A percentile compares a stretch with the other conserved stretches of the same genome.
These are phyloP conservation scores for Lissonota sp. DNA, from an alignment of 2,888 invertebrate genomes.

Conservation along the genomic window DNA sequence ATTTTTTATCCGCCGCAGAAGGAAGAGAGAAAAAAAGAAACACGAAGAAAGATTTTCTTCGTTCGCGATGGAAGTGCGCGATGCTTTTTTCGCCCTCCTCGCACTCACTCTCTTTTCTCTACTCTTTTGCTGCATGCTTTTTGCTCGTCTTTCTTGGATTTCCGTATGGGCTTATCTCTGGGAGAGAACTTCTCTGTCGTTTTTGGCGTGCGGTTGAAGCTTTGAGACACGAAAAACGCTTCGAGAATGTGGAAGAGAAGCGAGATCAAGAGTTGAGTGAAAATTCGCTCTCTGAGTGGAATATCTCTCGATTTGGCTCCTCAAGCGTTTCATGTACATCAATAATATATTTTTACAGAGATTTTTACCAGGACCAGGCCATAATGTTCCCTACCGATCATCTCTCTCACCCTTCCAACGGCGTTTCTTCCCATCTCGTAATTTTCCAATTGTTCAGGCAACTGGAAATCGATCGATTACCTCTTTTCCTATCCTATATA, in stretches of 20 bases:
- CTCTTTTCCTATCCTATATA: conserved; percentile 33
- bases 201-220: conserved; percentile 40
- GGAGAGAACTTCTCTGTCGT: conserved; percentile 46
- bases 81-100: conserved; percentile 14
- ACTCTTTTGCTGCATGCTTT: conserved; percentile 3
- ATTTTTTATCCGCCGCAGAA: conserved; percentile 18
- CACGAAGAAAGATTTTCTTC: conserved; percentile 23
- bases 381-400: conserved; percentile 46
- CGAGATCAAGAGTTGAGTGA: background rate
- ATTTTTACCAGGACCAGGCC: conserved; percentile 4
- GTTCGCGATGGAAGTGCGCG: conserved; percentile 11
- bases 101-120: background rate
- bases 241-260: conserved; percentile 9
- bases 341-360: too few relatives aligned
- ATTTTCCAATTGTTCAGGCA: conserved; percentile 56
- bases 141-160: conserved; percentile 48
- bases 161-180: conserved; percentile 57
- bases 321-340: too few relatives aligned
- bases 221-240: conserved; percentile 29
- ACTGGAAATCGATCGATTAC: conserved; percentile 61
- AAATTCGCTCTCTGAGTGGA: background rate
- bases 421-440: conserved; percentile 55
- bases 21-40: too few relatives aligned
- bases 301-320: too few relatives aligned
- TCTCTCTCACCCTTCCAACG: conserved; percentile 23